Conservation (phyloP, 2,888 invertebrate species). For the Buathra laborator region DNA sequence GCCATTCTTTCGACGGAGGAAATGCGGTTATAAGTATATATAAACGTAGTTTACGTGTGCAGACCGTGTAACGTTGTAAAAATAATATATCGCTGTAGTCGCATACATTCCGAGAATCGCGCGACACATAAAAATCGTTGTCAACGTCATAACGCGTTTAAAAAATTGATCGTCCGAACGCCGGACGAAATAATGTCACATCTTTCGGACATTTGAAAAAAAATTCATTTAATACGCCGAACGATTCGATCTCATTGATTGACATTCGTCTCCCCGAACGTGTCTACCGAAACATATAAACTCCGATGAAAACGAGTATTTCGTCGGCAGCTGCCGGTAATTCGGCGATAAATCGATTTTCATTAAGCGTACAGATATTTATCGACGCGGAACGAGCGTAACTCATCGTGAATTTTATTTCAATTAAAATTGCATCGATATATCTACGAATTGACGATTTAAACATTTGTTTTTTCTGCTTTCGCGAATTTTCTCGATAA, state of each 20-base stretch:
- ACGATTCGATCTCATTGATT: not conserved
- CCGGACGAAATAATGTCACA: too few species aligned
- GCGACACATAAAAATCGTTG: not conserved
- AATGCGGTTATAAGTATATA: constrained; percentile 4
- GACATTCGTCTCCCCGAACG: not conserved
- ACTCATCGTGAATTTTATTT: too few species aligned
- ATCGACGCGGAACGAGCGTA: not conserved
- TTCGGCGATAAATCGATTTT: not conserved
- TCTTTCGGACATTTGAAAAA: too few species aligned
- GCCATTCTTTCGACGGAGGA: not conserved
- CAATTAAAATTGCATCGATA: too few species aligned
- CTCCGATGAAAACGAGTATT: not conserved
- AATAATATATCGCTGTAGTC: not conserved
- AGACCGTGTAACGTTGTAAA: not conserved
- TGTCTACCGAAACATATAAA: not conserved
- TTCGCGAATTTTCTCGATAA: not conserved
- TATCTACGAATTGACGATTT: not conserved
- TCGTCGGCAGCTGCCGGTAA: not conserved
- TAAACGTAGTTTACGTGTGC: not conserved
- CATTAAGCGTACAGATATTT: not conserved
- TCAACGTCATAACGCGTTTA: too few species aligned
- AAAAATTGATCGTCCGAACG: too few species aligned
- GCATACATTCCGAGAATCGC: not conserved
- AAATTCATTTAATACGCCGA: too few species aligned
- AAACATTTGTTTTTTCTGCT: not conserved